Evolutionary conservation across 2,888 invertebrate species (phyloP).

Genomic region (Bibio marci): DNA sequence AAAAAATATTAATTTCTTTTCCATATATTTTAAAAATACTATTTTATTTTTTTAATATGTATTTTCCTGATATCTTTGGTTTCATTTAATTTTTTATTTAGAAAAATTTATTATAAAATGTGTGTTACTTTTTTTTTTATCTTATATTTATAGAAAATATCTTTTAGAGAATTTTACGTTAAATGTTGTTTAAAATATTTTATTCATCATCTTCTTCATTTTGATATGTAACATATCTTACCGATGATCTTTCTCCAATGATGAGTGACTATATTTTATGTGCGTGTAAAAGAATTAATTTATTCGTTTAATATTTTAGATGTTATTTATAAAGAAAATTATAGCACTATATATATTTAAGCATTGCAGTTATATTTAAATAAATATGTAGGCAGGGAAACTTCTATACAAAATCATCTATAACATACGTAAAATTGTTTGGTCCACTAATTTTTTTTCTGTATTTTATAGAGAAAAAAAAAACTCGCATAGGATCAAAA

Average conservation of each 20-base stretch:
- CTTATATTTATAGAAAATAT: not conserved
- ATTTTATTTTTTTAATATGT: constrained; percentile 19
- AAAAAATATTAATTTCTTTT: no score
- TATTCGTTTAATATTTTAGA: not conserved
- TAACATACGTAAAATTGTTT: no score
- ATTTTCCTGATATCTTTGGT: constrained; percentile 30
- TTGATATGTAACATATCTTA: constrained; percentile 88
- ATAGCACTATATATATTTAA: no score
- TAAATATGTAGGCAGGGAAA: no score
- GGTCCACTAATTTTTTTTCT: no score
- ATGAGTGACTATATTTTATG: constrained; percentile 52
- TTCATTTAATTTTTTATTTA: constrained; percentile 13
- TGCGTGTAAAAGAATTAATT: constrained; percentile 1
- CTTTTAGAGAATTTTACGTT: not conserved
- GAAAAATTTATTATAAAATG: not conserved
- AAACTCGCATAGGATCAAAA: no score
- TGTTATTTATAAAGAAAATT: no score
- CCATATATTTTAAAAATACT: no score
- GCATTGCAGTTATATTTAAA: no score
- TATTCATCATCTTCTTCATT: constrained; percentile 78
- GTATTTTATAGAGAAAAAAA: no score
- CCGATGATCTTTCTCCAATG: constrained; percentile 77
- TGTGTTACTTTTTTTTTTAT: not conserved
- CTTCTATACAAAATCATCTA: no score
- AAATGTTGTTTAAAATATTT: constrained; percentile 9